Evolutionary conservation across 2,797 vertebrate species (phyloP).

Genomic region (Syngnathus rostellatus): DNA sequence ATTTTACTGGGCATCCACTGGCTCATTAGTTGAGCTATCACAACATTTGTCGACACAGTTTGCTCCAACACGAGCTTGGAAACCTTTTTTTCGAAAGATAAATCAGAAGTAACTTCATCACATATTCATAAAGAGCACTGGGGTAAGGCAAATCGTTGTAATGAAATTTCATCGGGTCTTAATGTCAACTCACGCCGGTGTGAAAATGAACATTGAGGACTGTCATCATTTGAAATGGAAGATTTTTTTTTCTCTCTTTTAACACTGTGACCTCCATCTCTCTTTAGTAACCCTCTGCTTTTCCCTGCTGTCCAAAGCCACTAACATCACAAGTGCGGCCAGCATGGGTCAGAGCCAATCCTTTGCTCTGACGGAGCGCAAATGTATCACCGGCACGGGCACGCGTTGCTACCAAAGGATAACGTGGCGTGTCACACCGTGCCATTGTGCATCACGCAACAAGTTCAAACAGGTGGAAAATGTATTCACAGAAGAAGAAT

Average conservation of each 20-base stretch:
- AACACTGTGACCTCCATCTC: constrained; percentile 39
- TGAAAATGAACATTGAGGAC: constrained; percentile 16
- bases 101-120: constrained; percentile 20
- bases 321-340: constrained; percentile 52
- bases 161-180: constrained; percentile 25
- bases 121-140: constrained; percentile 27
- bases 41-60: constrained; percentile 9
- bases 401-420: constrained; percentile 58
- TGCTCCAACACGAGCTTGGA: constrained; percentile 1
- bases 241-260: constrained; percentile 40
- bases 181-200: constrained; percentile 13
- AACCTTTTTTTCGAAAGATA: constrained; percentile 9
- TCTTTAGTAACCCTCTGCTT: constrained; percentile 46
- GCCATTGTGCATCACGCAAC: constrained; percentile 54
- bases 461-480: constrained; percentile 65
- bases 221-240: constrained; percentile 40
- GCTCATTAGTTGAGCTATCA: constrained; percentile 1
- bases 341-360: constrained; percentile 59
- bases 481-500: constrained; percentile 46
- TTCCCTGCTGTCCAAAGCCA: constrained; percentile 55
- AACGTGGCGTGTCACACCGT: constrained; percentile 43
- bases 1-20: neutral
- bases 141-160: constrained; percentile 18
- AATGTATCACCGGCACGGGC: constrained; percentile 58
- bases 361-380: constrained; percentile 63